Percentiles rank a stretch among this genome's conserved stretches.
phyloP scores from a whole-genome alignment of 2,113 vertebrate species.

The Coracopsis vasa region DNA sequence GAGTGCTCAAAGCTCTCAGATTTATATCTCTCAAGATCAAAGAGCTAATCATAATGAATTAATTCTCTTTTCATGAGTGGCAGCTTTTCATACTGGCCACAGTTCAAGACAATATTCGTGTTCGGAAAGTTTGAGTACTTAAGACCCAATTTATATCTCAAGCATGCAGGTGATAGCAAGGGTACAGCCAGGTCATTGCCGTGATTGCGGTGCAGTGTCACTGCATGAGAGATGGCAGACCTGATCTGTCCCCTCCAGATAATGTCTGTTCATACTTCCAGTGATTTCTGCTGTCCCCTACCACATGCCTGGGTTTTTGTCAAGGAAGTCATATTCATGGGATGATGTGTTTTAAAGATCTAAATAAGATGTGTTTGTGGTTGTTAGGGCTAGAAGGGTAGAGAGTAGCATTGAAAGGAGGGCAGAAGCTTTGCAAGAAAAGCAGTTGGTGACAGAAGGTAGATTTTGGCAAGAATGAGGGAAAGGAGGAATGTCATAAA shows the following conservation, averaged over 20 bases:
- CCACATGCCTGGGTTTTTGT: background rate
- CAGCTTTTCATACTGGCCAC: background rate
- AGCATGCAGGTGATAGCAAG: background rate
- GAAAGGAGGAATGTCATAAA: background rate
- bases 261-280: rapidly evolving
- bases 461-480: background rate
- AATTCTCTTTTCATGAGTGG: background rate
- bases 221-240: background rate
- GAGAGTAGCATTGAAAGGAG: background rate
- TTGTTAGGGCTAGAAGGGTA: background rate
- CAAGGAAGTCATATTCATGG: background rate
- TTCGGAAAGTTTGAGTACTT: background rate
- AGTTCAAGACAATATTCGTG: background rate
- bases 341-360: background rate
- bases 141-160: background rate
- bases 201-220: background rate
- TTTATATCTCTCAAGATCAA: background rate
- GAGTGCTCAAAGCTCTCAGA: background rate
- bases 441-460: background rate
- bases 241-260: background rate
- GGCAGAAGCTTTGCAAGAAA: background rate
- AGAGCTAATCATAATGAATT: background rate
- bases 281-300: background rate
- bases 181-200: background rate
- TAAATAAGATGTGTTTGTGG: background rate